Conservation (phyloP, 2,113 vertebrate genomes). For the Gymnobelideus leadbeateri region DNA sequence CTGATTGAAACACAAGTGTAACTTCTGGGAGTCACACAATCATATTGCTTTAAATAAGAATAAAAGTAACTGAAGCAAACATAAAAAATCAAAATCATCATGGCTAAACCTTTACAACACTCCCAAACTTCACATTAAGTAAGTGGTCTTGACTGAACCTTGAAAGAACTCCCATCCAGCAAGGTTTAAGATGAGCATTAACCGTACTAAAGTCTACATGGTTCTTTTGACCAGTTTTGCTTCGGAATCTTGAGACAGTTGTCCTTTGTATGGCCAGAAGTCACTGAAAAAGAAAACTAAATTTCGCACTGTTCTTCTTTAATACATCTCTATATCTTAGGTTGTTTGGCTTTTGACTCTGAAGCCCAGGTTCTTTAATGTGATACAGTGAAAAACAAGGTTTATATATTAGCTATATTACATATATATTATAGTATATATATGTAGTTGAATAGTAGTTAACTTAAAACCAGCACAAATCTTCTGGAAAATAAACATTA, state of each 20-base stretch:
- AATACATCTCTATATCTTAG: constrained; percentile 78
- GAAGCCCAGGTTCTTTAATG: constrained; percentile 86
- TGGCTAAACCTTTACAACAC: constrained; percentile 85
- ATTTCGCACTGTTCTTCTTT: constrained; percentile 75
- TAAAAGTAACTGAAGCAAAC: constrained; percentile 85
- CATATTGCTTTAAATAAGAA: constrained; percentile 95
- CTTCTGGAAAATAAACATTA: constrained; percentile 86
- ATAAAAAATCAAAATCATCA: constrained; percentile 83
- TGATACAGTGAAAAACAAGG: constrained; percentile 85
- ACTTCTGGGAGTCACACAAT: constrained; percentile 89
- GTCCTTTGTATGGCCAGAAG: constrained; percentile 80
- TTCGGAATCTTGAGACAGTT: constrained; percentile 80
- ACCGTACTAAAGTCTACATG: constrained; percentile 79
- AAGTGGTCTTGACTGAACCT: constrained; percentile 84
- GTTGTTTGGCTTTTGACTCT: constrained; percentile 81
- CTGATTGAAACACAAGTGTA: constrained; percentile 92
- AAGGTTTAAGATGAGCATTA: constrained; percentile 84
- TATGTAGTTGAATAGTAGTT: constrained; percentile 83
- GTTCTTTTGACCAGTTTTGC: constrained; percentile 73
- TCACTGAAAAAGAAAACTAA: constrained; percentile 79
- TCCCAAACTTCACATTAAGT: constrained; percentile 87
- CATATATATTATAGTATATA: constrained; percentile 77
- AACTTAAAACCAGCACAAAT: constrained; percentile 88
- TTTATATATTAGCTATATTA: constrained; percentile 80
- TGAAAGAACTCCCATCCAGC: constrained; percentile 84